Evolutionary conservation across 92 coral and sea anemone species (phyloP).

Genomic region (Porites divaricata): DNA sequence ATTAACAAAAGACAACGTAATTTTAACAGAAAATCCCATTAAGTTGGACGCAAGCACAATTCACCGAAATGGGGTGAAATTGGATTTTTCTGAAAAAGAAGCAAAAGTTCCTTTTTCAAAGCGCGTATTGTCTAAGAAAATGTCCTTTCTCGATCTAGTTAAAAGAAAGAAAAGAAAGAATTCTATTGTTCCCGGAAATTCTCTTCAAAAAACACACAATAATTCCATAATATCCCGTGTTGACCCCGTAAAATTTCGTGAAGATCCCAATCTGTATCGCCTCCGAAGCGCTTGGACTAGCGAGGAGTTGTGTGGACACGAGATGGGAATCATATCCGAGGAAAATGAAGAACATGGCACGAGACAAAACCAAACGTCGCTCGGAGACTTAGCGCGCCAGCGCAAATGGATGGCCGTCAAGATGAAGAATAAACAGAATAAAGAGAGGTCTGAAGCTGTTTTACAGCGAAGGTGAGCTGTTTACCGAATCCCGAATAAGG

Average conservation of each 20-base stretch:
- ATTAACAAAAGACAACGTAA: neutral
- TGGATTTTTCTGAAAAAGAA: neutral
- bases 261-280: conserved; percentile 7
- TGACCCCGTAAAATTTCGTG: neutral
- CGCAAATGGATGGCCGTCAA: conserved; percentile 23
- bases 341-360: neutral
- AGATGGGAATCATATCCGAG: conserved; percentile 12
- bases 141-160: neutral
- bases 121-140: neutral
- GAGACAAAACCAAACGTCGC: neutral
- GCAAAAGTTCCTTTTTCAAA: too few species aligned
- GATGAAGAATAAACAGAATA: conserved; percentile 10
- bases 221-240: neutral
- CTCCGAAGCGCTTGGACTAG: conserved; percentile 4
- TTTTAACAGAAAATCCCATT: too few species aligned
- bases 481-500: too few species aligned
- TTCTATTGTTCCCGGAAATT: neutral
- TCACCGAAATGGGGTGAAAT: neutral
- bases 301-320: neutral
- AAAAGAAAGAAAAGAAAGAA: neutral
- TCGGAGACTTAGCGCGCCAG: conserved; percentile 10
- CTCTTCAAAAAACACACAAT: too few species aligned
- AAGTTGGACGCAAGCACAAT: too few species aligned
- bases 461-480: conserved; percentile 27
- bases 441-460: conserved; percentile 2